Evolutionary conservation across 2,113 vertebrate species (phyloP).

Genomic region (Clinocottus analis): DNA sequence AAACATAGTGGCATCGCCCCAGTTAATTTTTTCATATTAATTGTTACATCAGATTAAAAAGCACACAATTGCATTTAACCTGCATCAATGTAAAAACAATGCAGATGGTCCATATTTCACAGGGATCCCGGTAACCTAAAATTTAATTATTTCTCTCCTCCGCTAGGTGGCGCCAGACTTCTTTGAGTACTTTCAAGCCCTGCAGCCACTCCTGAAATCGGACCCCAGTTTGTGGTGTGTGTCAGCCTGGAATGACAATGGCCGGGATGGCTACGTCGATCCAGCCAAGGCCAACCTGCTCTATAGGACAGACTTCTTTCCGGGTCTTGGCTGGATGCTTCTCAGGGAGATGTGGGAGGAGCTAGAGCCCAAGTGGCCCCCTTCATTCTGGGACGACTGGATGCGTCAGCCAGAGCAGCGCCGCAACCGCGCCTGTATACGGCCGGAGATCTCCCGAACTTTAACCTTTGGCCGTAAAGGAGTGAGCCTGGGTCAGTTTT

Average conservation of each 20-base stretch:
- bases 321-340: constrained; percentile 92
- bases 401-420: constrained; percentile 92
- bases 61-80: background rate
- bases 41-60: background rate
- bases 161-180: constrained; percentile 92
- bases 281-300: constrained; percentile 77
- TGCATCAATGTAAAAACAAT: background rate
- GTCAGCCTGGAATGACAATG: constrained; percentile 97
- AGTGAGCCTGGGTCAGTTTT: constrained; percentile 96
- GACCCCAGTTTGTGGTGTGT: constrained; percentile 91
- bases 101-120: background rate
- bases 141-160: background rate
- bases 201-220: constrained; percentile 78
- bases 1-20: constrained; percentile 9
- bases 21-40: background rate
- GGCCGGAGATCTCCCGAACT: constrained; percentile 92
- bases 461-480: constrained; percentile 94
- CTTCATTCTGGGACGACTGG: constrained; percentile 97
- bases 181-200: constrained; percentile 93
- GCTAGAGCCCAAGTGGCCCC: constrained; percentile 93
- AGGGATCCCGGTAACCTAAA: background rate
- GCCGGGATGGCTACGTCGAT: constrained; percentile 90
- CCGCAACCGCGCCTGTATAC: constrained; percentile 85
- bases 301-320: constrained; percentile 95
- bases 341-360: constrained; percentile 89